These are phyloP conservation scores for Megaceryle torquata DNA, from an alignment of 2,113 vertebrate genomes.

Conservation along the genomic window DNA sequence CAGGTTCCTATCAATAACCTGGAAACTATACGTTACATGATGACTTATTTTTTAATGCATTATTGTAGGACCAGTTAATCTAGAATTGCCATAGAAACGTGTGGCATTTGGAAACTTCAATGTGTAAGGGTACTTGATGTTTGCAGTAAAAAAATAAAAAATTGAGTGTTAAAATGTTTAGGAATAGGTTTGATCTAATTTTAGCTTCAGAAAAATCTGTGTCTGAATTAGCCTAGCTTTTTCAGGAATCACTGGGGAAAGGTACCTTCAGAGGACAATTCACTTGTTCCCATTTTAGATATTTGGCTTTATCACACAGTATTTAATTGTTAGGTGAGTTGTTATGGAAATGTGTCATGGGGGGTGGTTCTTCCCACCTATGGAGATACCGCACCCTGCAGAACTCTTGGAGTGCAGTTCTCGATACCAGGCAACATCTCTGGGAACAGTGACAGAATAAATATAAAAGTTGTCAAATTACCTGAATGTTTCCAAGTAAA, in stretches of 20 bases:
- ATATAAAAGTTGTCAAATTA: neutral
- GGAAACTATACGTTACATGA: neutral
- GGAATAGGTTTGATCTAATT: neutral
- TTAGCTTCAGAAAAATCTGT: neutral
- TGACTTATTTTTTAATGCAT: neutral
- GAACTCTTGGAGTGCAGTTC: neutral
- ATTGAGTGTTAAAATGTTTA: neutral
- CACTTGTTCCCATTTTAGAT: neutral
- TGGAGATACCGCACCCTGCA: neutral
- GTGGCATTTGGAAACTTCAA: neutral
- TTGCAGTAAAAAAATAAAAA: neutral
- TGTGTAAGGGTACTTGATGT: neutral
- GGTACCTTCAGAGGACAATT: neutral
- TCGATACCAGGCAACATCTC: neutral
- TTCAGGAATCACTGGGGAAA: neutral
- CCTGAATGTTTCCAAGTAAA: neutral
- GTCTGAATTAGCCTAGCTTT: neutral
- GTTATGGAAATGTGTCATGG: neutral
- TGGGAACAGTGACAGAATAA: neutral
- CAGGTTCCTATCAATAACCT: neutral
- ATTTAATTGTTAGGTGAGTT: neutral
- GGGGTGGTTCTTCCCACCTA: neutral
- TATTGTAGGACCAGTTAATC: neutral
- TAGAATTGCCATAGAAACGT: constrained; percentile 2
- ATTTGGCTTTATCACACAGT: neutral